A percentile compares a stretch with the other conserved stretches of the same genome.
These are phyloP conservation scores for Asobara japonica DNA, from an alignment of 1,140 invertebrate genomes.

Conservation along the genomic window DNA sequence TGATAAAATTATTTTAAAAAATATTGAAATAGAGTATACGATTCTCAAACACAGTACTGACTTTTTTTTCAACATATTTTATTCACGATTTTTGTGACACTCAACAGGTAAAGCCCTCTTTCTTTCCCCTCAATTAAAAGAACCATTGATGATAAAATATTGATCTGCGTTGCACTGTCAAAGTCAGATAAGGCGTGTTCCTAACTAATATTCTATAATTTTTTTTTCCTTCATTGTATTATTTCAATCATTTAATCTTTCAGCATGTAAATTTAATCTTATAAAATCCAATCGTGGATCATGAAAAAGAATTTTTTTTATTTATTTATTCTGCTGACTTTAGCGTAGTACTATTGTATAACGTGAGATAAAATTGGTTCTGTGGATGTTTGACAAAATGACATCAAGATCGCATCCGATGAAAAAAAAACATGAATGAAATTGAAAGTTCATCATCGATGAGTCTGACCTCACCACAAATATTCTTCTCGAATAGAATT, in stretches of 20 bases:
- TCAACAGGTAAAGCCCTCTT: slow-evolving; percentile 2
- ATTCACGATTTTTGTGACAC: background rate
- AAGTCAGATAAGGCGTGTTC: slow-evolving; percentile 59
- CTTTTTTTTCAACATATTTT: background rate
- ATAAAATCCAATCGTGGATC: slow-evolving; percentile 52
- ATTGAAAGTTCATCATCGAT: background rate
- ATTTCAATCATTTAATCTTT: slow-evolving; percentile 28
- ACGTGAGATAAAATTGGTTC: slow-evolving; percentile 13
- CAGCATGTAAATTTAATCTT: slow-evolving; percentile 37
- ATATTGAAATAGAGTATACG: background rate
- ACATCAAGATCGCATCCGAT: background rate
- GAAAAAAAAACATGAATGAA: background rate
- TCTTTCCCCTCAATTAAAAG: background rate
- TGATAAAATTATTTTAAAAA: background rate
- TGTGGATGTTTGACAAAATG: background rate
- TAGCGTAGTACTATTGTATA: slow-evolving; percentile 13
- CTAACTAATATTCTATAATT: slow-evolving; percentile 27
- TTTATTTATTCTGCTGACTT: slow-evolving; percentile 1
- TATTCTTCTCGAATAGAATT: slow-evolving; percentile 16
- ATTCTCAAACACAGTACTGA: background rate
- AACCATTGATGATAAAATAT: slow-evolving; percentile 28
- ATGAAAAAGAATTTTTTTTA: slow-evolving; percentile 7
- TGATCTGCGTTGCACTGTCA: slow-evolving; percentile 49
- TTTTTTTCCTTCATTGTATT: slow-evolving; percentile 19
- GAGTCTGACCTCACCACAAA: background rate